phyloP scores from a whole-genome alignment of 1,140 invertebrate species.

The Drosophila eugracilis region DNA sequence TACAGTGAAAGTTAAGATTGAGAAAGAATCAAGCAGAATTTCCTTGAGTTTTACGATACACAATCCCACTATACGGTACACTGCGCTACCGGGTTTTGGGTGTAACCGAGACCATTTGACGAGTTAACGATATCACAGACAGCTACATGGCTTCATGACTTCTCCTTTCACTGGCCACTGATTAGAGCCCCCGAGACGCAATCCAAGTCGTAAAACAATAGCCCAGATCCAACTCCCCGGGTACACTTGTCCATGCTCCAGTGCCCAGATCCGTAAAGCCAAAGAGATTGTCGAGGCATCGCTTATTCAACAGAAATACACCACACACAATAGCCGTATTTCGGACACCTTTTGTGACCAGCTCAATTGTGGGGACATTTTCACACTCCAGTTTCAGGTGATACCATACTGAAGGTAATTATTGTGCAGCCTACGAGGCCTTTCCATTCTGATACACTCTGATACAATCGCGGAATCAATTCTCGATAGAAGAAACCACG shows the following conservation, averaged over 20 bases:
- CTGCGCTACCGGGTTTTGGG: slow-evolving; percentile 77
- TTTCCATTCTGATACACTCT: slow-evolving; percentile 48
- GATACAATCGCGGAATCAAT: slow-evolving; percentile 44
- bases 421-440: slow-evolving; percentile 40
- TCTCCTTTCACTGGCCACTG: slow-evolving; percentile 75
- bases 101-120: slow-evolving; percentile 67
- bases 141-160: slow-evolving; percentile 71
- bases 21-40: slow-evolving; percentile 17
- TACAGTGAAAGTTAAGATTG: slow-evolving; percentile 26
- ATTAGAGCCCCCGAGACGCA: slow-evolving; percentile 57
- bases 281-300: slow-evolving; percentile 52
- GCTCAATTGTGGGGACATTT: slow-evolving; percentile 68
- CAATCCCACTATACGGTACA: slow-evolving; percentile 51
- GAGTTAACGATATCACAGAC: slow-evolving; percentile 73
- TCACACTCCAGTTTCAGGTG: slow-evolving; percentile 74
- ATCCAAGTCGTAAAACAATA: slow-evolving; percentile 69
- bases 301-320: slow-evolving; percentile 60
- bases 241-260: slow-evolving; percentile 53
- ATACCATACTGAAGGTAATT: slow-evolving; percentile 30
- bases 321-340: slow-evolving; percentile 58
- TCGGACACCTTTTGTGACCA: slow-evolving; percentile 54
- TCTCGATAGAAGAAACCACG: slow-evolving; percentile 41
- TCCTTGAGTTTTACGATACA: slow-evolving; percentile 28
- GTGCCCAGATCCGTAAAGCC: slow-evolving; percentile 44
- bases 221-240: slow-evolving; percentile 27